These are phyloP conservation scores for Melanaphis sacchari DNA, from an alignment of 1,140 invertebrate species.

Conservation along the genomic window DNA sequence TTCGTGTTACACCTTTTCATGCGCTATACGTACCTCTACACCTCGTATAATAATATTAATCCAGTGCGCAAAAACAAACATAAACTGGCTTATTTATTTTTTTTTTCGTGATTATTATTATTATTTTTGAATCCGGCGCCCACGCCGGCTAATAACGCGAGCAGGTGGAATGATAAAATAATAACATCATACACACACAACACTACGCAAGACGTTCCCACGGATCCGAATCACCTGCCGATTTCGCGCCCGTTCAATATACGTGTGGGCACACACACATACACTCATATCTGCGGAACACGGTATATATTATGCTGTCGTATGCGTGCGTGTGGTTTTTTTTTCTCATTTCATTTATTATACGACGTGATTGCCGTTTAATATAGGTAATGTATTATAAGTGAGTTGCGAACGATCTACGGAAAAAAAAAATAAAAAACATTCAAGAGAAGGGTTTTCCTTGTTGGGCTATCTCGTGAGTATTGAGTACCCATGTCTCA, in stretches of 20 bases:
- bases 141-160: conserved; percentile 38
- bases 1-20: no score
- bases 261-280: background rate
- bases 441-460: conserved; percentile 1
- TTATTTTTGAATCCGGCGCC: conserved; percentile 38
- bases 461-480: background rate
- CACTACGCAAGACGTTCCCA: conserved; percentile 41
- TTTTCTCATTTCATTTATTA: conserved; percentile 18
- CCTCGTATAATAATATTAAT: background rate
- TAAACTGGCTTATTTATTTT: background rate
- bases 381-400: conserved; percentile 10
- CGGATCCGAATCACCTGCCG: conserved; percentile 47
- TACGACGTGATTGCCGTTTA: background rate
- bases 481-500: background rate
- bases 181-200: conserved; percentile 10
- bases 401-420: background rate
- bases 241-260: conserved; percentile 37
- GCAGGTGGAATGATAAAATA: conserved; percentile 51
- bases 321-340: background rate
- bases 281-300: background rate
- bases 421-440: background rate
- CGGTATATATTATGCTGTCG: background rate
- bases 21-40: background rate
- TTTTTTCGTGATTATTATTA: conserved; percentile 7
- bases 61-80: conserved; percentile 17